A percentile compares a stretch with the other conserved stretches of the same genome.
These are phyloP conservation scores for Cryptomyrus ogoouensis DNA, from an alignment of 2,113 vertebrate genomes.

Conservation along the genomic window DNA sequence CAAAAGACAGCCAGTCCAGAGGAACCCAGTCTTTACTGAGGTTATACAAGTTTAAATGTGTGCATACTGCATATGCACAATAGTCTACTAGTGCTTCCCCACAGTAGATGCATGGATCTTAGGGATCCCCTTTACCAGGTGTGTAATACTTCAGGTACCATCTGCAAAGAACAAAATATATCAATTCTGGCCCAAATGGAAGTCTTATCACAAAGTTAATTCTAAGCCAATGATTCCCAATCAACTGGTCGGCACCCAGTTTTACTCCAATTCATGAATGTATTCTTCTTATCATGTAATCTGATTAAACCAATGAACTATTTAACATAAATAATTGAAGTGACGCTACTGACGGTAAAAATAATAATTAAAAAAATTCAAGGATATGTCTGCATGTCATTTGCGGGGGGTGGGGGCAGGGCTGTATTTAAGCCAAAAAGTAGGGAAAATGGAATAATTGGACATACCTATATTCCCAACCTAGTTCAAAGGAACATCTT, in stretches of 20 bases:
- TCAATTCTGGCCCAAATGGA: background rate
- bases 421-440: background rate
- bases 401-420: background rate
- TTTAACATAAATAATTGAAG: background rate
- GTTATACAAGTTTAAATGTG: background rate
- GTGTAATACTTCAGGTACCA: background rate
- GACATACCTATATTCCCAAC: background rate
- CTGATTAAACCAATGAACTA: background rate
- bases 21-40: background rate
- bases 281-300: background rate
- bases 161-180: background rate
- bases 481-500: background rate
- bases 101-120: background rate
- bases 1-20: background rate
- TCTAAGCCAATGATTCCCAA: background rate
- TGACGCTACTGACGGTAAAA: background rate
- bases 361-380: background rate
- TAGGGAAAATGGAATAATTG: background rate
- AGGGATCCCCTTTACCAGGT: background rate
- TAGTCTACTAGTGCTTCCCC: background rate
- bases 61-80: background rate
- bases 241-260: background rate
- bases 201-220: background rate
- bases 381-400: background rate
- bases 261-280: background rate